Evolutionary conservation across 2,797 vertebrate genomes (phyloP).

Genomic region (Halcyon smyrnensis): DNA sequence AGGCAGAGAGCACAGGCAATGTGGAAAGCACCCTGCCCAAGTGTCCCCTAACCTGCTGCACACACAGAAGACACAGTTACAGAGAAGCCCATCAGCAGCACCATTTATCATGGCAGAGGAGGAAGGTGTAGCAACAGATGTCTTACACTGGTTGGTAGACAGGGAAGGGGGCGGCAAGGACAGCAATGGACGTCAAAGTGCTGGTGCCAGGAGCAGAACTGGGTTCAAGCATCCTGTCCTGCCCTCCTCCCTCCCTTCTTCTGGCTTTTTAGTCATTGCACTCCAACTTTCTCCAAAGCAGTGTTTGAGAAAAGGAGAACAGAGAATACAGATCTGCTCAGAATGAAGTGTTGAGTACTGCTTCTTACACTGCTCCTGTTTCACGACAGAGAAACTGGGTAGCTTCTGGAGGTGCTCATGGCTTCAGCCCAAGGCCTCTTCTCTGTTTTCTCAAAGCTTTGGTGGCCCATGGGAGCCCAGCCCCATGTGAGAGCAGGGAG

Average conservation of each 20-base stretch:
- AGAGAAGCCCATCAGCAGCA: not conserved
- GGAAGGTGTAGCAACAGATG: not conserved
- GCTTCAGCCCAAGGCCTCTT: not conserved
- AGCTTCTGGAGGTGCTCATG: fast-evolving
- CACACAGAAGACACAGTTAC: not conserved
- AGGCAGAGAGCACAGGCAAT: not conserved
- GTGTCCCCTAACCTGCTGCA: not conserved
- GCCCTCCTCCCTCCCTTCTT: not conserved
- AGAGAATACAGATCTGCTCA: not conserved
- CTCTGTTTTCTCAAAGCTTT: not conserved
- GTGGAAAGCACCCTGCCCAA: not conserved
- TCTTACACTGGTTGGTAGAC: not conserved
- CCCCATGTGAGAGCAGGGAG: fast-evolving
- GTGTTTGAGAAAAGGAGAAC: not conserved
- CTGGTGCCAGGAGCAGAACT: not conserved
- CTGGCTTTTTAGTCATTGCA: not conserved
- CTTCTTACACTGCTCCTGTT: not conserved
- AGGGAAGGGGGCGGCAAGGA: not conserved
- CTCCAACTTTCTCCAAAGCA: not conserved
- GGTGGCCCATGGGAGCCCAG: not conserved
- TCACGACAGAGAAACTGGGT: not conserved
- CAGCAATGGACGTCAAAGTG: not conserved
- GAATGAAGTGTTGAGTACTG: not conserved
- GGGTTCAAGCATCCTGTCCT: not conserved
- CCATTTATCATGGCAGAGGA: not conserved